phyloP scores from a whole-genome alignment of 1,140 invertebrate genomes.

The Armadillidium nasatum region DNA sequence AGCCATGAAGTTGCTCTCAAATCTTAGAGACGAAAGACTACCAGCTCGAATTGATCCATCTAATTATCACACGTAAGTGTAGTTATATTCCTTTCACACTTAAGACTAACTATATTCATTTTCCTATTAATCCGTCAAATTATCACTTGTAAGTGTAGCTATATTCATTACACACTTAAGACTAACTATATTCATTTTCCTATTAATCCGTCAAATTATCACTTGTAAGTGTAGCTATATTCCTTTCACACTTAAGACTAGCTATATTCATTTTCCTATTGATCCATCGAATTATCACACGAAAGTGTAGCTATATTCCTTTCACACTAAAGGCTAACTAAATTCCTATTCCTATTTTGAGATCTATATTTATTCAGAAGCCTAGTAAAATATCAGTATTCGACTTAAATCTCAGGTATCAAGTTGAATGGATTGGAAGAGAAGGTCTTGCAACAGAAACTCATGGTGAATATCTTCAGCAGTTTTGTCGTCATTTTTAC shows the following conservation, averaged over 20 bases:
- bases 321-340: no score
- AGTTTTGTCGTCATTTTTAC: slow-evolving; percentile 94
- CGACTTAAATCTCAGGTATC: slow-evolving; percentile 62
- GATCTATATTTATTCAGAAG: no score
- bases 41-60: slow-evolving; percentile 80
- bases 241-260: no score
- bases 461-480: slow-evolving; percentile 87
- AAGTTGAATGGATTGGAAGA: slow-evolving; percentile 93
- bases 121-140: no score
- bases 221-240: slow-evolving; percentile 59
- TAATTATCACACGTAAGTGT: slow-evolving; percentile 73
- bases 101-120: no score
- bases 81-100: no score
- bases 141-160: no score
- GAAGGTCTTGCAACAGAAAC: slow-evolving; percentile 89
- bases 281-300: slow-evolving; percentile 81
- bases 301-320: slow-evolving; percentile 51
- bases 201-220: slow-evolving; percentile 79
- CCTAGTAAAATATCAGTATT: neutral
- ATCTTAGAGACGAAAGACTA: slow-evolving; percentile 80
- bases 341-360: no score
- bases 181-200: slow-evolving; percentile 51
- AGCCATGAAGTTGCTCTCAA: slow-evolving; percentile 80
- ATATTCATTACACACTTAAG: no score
- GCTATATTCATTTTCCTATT: slow-evolving; percentile 59